phyloP scores from a whole-genome alignment of 2,888 invertebrate genomes.

The Morpho deidamia region DNA sequence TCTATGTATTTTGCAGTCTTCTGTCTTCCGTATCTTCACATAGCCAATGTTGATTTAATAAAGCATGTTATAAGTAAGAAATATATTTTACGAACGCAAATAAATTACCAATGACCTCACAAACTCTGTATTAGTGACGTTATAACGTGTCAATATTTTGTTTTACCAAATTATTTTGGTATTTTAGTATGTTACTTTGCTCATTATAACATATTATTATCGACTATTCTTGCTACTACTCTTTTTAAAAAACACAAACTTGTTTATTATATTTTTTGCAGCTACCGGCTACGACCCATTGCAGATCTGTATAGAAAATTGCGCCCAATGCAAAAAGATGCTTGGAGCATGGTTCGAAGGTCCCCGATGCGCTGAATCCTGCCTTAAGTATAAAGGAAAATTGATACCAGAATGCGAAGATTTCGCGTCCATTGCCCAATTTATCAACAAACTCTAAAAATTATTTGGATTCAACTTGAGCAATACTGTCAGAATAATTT shows the following conservation, averaged over 20 bases:
- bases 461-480: not conserved
- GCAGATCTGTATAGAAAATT: constrained; percentile 89
- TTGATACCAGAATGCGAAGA: constrained; percentile 92
- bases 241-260: not conserved
- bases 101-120: too few species aligned
- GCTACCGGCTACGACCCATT: constrained; percentile 74
- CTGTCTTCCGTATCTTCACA: not conserved
- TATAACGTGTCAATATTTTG: too few species aligned
- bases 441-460: constrained; percentile 77
- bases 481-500: not conserved
- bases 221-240: too few species aligned
- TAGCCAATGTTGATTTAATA: too few species aligned
- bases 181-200: too few species aligned
- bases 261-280: constrained; percentile 29
- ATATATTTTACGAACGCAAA: too few species aligned
- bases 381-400: constrained; percentile 89
- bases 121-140: too few species aligned
- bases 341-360: constrained; percentile 92
- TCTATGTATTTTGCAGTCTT: not conserved
- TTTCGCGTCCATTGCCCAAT: constrained; percentile 87
- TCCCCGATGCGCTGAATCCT: constrained; percentile 90
- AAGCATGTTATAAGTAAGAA: too few species aligned
- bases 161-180: too few species aligned
- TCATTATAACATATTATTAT: too few species aligned
- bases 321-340: constrained; percentile 94